Base-by-base conservation (phyloP, 2,797 vertebrate genomes). In the Nannoperca obscura region DNA sequence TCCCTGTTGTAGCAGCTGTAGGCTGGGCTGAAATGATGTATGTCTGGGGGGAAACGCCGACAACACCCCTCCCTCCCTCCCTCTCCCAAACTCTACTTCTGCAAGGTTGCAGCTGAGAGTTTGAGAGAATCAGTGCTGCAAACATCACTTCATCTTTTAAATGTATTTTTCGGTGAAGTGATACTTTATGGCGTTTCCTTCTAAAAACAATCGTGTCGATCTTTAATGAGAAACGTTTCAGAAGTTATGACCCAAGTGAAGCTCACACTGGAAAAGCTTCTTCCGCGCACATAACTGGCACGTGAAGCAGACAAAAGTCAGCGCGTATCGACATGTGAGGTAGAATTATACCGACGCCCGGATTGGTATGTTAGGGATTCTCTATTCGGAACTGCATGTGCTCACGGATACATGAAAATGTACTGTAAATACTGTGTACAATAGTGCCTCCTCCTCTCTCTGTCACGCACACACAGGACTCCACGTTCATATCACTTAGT, bases 81-180 rank as follows among this genome's bases (percentile, higher is more conserved):
- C 85, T 77, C 81, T 64, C 78, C 27, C 62, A 54, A 74, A 75
- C 70, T 81, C 82, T 54, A 73, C 78, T 86, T 74, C 82, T 68
- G 84, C 79, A 86, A 75, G 83, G 91, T 85, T 93, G 89, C 89
- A 89, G 88, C 85, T 79, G 67, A 74, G 82, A 75, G 85, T 80
- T 82, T 54, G 63, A 49, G 64, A 76, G 64, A 62, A 42, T 62
- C 63, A 68, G 55, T 52, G 10, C 19, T 78, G 53, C 19, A 72
- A 74, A 71, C 70, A 52, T 8, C 4, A 44, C 12, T 30, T 22
- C 17, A 52, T 50, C 44, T 27, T 58, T 40, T 3, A 14, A 10
- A 17, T 27, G 12, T 32, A 4, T 27, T 10, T 2, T 46, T 69
- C 11, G 34, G 24, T 19, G 6, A 27, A 34, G 7, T 4, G 7